Percentiles rank a stretch among this genome's conserved stretches.
Conservation (phyloP, 2,888 invertebrate species). For the Rapana venosa region DNA sequence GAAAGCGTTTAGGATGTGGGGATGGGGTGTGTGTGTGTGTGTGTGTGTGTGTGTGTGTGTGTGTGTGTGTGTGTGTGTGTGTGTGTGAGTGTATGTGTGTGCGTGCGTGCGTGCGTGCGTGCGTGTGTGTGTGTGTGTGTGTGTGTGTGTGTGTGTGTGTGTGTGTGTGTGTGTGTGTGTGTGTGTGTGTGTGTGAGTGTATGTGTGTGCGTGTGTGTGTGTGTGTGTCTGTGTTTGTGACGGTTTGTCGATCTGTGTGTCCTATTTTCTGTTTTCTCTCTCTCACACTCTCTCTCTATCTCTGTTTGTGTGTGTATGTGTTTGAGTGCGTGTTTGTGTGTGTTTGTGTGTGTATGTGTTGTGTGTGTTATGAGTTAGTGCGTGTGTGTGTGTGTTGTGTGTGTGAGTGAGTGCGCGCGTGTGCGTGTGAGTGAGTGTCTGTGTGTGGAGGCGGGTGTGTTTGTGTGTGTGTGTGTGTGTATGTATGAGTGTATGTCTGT, state of each 20-base stretch:
- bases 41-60: background rate
- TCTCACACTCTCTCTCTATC: no score
- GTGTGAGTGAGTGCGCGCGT: background rate
- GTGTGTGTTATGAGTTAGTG: background rate
- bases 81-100: constrained; percentile 1
- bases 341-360: background rate
- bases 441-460: background rate
- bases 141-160: constrained; percentile 3
- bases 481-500: background rate
- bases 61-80: constrained; percentile 6
- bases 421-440: background rate
- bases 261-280: no score
- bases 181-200: no score
- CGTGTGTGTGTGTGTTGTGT: background rate
- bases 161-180: no score
- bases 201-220: no score
- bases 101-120: background rate
- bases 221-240: no score
- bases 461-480: background rate
- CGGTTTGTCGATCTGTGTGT: no score
- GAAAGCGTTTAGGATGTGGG: no score
- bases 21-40: background rate
- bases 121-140: background rate
- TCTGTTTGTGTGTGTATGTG: background rate
- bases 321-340: background rate